Base-by-base conservation (phyloP, 2,888 invertebrate genomes). In the Hirtodrosophila duncani region DNA sequence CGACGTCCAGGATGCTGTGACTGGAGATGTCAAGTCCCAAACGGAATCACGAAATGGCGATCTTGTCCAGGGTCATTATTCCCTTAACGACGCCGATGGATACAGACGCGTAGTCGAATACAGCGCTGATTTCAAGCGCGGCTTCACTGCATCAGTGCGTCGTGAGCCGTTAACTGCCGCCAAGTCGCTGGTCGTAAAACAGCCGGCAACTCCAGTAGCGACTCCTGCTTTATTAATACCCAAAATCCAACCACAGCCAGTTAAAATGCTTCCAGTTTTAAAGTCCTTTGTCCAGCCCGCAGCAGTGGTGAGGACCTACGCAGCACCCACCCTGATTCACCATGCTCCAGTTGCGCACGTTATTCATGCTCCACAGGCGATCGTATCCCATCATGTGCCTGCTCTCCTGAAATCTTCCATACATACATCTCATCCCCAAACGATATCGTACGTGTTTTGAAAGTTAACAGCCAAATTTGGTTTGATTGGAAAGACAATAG, bases 31-130 rank as follows among this genome's bases (percentile, higher is more conserved):
- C 6, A 87, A 89, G 66, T 83, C 83, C 39, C 89, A 89, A 72
- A 84, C 86, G 29, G 89, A 89, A 78, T 81, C 85, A 8, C 88
- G 89, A 10, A 85, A 88, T 66, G 89, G 89, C 31, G 89, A 89
- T 66, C 82, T 84, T 29, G 89, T 89, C 5, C 87, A 87, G 46
- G 89, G 89, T 9, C 86, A 87, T 67, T 89, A 89, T 71, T 86
- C 88, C 2, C 78, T 89, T n/a, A 84, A 89, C 49, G 89, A 89
- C 63, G 82, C 89, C 43, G 89, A 89, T 81, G 89, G 89, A 42
- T 88, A 87, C 69, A 87, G 86, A 56, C 87, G 89, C 48, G 88
- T 85, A 52, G 89, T 89, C 9, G 88, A 89, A 39, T 89, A 89
- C 81, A 86, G 87, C 16, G 88, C 88, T 27, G 89, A 89, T 77